Percentiles rank a stretch among this genome's conserved stretches.
These are phyloP conservation scores for Tachina fera DNA, from an alignment of 2,888 invertebrate species.

Conservation along the genomic window DNA sequence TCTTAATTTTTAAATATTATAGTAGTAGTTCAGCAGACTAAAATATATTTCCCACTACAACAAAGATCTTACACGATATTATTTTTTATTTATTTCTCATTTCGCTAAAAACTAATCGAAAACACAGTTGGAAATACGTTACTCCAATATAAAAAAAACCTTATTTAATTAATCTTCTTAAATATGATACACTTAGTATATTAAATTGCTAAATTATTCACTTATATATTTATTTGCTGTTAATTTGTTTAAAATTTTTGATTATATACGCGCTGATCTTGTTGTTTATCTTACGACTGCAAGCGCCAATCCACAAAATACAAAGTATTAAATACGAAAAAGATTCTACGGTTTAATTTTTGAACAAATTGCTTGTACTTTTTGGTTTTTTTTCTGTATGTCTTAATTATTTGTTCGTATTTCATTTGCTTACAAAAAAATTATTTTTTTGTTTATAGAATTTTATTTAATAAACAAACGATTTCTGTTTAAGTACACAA, in stretches of 20 bases:
- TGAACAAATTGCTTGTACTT: constrained; percentile 33
- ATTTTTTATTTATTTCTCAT: no score
- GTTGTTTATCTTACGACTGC: constrained; percentile 57
- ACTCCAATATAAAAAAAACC: background rate
- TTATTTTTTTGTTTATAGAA: constrained; percentile 51
- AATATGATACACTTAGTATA: background rate
- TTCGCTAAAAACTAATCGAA: no score
- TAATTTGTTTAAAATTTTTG: constrained; percentile 24
- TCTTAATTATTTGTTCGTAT: constrained; percentile 20
- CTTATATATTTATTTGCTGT: background rate
- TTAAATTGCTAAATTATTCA: constrained; percentile 18
- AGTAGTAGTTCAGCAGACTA: no score
- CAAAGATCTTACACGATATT: no score
- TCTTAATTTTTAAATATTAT: no score
- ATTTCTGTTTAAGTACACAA: constrained; percentile 59
- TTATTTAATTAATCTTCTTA: background rate
- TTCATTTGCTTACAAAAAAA: constrained; percentile 22
- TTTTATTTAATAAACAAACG: constrained; percentile 60
- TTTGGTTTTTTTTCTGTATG: background rate
- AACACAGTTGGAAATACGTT: background rate
- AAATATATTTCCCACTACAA: no score
- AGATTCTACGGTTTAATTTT: constrained; percentile 53
- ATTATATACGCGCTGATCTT: constrained; percentile 8
- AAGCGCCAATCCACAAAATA: constrained; percentile 8
- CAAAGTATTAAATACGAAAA: constrained; percentile 35